phyloP scores from a whole-genome alignment of 2,888 invertebrate species.

The Apodemia zela region DNA sequence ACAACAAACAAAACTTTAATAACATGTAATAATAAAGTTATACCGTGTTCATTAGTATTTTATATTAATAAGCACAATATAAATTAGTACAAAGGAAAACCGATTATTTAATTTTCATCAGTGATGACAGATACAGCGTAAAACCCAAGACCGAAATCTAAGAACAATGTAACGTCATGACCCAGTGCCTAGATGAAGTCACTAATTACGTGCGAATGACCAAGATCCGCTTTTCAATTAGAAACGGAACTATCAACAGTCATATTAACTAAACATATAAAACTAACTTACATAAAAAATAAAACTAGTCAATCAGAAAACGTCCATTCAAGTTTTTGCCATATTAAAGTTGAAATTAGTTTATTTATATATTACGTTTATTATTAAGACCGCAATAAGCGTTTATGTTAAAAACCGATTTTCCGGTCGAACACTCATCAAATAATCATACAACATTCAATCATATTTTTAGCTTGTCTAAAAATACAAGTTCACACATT shows the following conservation, averaged over 20 bases:
- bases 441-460: neutral
- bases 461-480: constrained; percentile 21
- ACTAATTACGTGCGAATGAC: constrained; percentile 30
- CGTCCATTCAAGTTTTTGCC: too few relatives aligned
- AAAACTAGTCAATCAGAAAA: too few relatives aligned
- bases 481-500: constrained; percentile 29
- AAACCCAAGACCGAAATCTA: constrained; percentile 32
- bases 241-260: neutral
- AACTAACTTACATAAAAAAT: too few relatives aligned
- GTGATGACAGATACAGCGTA: constrained; percentile 20
- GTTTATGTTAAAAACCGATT: neutral
- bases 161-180: constrained; percentile 28
- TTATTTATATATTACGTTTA: neutral
- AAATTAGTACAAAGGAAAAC: neutral
- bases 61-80: too few relatives aligned
- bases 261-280: neutral
- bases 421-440: constrained; percentile 1
- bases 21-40: too few relatives aligned
- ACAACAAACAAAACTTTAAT: too few relatives aligned
- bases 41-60: too few relatives aligned
- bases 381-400: neutral
- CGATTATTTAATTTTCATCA: constrained; percentile 6
- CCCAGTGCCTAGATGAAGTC: constrained; percentile 28
- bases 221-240: constrained; percentile 25
- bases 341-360: too few relatives aligned